These are phyloP conservation scores for Anas platyrhynchos DNA, from an alignment of 2,113 vertebrate genomes.

Conservation along the genomic window DNA sequence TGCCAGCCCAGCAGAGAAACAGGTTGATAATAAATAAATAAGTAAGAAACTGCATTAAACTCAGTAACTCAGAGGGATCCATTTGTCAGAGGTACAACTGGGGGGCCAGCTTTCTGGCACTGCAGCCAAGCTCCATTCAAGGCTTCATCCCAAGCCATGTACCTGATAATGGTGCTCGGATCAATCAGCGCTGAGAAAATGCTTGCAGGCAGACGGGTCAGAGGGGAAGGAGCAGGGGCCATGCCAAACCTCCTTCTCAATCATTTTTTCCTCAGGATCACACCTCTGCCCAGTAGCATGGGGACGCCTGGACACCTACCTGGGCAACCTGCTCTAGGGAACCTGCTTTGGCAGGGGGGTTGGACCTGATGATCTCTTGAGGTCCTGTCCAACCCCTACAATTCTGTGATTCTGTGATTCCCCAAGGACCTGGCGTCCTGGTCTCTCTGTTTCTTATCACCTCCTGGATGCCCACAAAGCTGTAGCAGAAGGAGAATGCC, in stretches of 20 bases:
- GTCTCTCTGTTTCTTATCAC: not conserved
- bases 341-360: no score
- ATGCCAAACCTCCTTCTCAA: not conserved
- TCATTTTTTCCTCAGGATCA: accelerated
- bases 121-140: not conserved
- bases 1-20: not conserved
- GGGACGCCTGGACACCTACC: no score
- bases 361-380: no score
- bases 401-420: no score
- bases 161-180: accelerated
- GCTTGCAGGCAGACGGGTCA: not conserved
- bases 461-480: no score
- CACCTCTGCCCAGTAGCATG: not conserved
- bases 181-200: not conserved
- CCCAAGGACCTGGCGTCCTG: no score
- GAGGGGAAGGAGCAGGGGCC: not conserved
- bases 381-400: no score
- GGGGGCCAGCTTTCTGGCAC: not conserved
- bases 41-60: not conserved
- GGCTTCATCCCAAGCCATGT: not conserved
- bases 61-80: not conserved
- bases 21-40: not conserved
- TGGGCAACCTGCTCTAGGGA: no score
- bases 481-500: not conserved
- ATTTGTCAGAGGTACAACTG: not conserved